phyloP scores from a whole-genome alignment of 2,113 vertebrate species.

The Crocuta crocuta region DNA sequence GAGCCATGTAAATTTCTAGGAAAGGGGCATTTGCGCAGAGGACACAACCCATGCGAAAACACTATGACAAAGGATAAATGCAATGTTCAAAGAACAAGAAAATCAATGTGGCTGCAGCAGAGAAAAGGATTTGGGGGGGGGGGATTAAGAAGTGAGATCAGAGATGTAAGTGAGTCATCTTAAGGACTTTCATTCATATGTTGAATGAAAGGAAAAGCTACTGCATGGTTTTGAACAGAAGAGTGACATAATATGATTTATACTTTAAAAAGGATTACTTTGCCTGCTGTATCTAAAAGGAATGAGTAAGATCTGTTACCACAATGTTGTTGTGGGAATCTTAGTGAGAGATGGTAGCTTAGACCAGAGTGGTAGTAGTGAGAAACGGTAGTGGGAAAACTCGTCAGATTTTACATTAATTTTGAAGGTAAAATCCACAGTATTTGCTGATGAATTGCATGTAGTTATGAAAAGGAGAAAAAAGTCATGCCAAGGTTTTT shows the following conservation, averaged over 20 bases:
- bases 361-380: background rate
- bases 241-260: background rate
- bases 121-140: background rate
- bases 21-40: background rate
- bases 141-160: background rate
- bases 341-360: background rate
- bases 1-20: background rate
- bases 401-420: background rate
- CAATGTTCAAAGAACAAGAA: background rate
- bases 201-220: background rate
- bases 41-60: background rate
- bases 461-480: background rate
- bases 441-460: background rate
- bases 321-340: background rate
- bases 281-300: background rate
- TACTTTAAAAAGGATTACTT: background rate
- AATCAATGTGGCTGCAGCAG: background rate
- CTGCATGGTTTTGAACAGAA: background rate
- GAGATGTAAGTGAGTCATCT: background rate
- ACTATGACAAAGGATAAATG: background rate
- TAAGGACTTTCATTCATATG: background rate
- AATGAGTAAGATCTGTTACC: background rate
- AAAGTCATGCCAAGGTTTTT: background rate
- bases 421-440: background rate
- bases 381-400: background rate